phyloP scores from a whole-genome alignment of 1,140 invertebrate genomes.

The Ridgeia piscesae region DNA sequence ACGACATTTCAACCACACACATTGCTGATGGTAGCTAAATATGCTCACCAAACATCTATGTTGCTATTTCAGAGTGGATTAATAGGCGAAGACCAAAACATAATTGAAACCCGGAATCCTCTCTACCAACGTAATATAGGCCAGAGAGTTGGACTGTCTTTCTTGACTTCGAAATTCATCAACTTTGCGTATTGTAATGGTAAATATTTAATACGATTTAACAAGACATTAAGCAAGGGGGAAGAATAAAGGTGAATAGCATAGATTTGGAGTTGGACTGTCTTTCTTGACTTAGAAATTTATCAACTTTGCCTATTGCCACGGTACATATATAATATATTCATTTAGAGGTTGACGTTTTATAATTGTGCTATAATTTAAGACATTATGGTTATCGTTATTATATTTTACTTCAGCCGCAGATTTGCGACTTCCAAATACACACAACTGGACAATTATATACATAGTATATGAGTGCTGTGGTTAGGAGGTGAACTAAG shows the following conservation, averaged over 20 bases:
- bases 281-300: constrained; percentile 21
- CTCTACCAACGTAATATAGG: constrained; percentile 20
- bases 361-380: too few relatives aligned
- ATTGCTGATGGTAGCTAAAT: not conserved
- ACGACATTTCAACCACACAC: not conserved
- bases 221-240: too few relatives aligned
- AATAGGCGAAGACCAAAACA: not conserved
- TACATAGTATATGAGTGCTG: too few relatives aligned
- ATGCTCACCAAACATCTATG: not conserved
- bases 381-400: too few relatives aligned
- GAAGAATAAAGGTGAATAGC: too few relatives aligned
- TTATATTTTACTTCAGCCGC: too few relatives aligned
- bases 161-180: constrained; percentile 19
- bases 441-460: too few relatives aligned
- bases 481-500: too few relatives aligned
- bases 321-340: constrained; percentile 8
- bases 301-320: constrained; percentile 25
- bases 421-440: too few relatives aligned
- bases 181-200: constrained; percentile 25
- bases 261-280: too few relatives aligned
- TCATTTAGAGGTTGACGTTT: too few relatives aligned
- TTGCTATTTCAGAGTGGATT: not conserved
- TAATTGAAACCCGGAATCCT: constrained; percentile 17
- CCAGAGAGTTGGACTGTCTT: constrained; percentile 25
- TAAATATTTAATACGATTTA: too few relatives aligned